These are phyloP conservation scores for Takifugu bimaculatus DNA, from an alignment of 2,113 vertebrate species.

Conservation along the genomic window DNA sequence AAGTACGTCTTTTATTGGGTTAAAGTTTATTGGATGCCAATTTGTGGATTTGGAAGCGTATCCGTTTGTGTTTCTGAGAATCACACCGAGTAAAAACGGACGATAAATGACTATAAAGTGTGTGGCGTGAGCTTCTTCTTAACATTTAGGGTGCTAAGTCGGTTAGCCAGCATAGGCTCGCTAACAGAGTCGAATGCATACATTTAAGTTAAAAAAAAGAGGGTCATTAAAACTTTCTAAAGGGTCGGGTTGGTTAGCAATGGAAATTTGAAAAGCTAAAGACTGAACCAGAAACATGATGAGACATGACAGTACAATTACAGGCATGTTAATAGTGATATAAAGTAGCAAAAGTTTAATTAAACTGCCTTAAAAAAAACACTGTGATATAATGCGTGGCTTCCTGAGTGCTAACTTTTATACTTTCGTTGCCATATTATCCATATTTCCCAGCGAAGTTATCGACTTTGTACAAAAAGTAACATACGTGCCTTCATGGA, in stretches of 20 bases:
- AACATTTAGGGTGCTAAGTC: slow-evolving; percentile 4
- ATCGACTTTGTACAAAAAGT: not conserved
- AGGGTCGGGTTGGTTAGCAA: not conserved
- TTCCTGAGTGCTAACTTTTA: not conserved
- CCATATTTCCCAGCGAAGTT: too few species aligned
- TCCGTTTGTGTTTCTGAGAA: not conserved
- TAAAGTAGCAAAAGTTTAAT: slow-evolving; percentile 10
- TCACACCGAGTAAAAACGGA: not conserved
- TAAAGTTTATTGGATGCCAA: not conserved
- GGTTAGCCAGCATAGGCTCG: slow-evolving; percentile 8
- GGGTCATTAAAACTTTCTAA: not conserved
- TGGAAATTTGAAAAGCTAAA: not conserved
- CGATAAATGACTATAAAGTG: slow-evolving; percentile 1
- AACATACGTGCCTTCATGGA: slow-evolving; percentile 35
- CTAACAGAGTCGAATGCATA: not conserved
- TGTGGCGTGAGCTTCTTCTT: slow-evolving; percentile 5
- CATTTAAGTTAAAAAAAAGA: not conserved
- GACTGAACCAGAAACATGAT: not conserved
- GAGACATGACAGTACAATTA: not conserved
- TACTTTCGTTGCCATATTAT: not conserved
- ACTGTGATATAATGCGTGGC: accelerated
- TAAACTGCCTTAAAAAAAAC: accelerated
- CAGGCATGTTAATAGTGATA: not conserved
- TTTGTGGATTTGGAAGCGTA: not conserved
- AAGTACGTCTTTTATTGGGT: not conserved